Conservation (phyloP, 2,113 vertebrate genomes). For the Brachypteracias leptosomus region DNA sequence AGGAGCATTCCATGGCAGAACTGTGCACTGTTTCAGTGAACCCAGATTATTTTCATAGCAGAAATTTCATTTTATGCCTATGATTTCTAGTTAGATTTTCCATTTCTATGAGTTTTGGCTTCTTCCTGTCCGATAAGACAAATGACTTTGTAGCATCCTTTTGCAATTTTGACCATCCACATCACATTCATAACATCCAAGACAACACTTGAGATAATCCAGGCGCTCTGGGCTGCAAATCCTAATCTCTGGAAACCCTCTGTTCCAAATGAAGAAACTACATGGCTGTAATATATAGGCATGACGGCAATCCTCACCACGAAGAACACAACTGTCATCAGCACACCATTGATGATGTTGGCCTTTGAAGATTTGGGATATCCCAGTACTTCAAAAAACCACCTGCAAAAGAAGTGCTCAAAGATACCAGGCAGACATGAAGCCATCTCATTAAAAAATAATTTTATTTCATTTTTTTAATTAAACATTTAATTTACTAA, state of each 20-base stretch:
- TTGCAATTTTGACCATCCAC: slow-evolving; percentile 97
- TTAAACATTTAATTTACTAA: not conserved
- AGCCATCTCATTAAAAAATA: not conserved
- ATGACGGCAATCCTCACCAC: slow-evolving; percentile 90
- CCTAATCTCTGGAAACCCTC: slow-evolving; percentile 86
- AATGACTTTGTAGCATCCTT: slow-evolving; percentile 91
- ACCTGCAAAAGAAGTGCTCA: slow-evolving; percentile 81
- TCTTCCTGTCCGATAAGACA: slow-evolving; percentile 76
- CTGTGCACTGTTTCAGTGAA: slow-evolving; percentile 55
- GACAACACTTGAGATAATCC: slow-evolving; percentile 86
- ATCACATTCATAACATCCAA: slow-evolving; percentile 96
- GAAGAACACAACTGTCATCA: slow-evolving; percentile 95
- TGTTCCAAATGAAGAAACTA: slow-evolving; percentile 86
- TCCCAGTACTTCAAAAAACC: slow-evolving; percentile 96
- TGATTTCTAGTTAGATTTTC: slow-evolving; percentile 83
- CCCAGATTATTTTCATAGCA: not conserved
- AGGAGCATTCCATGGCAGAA: slow-evolving; percentile 57
- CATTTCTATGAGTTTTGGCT: slow-evolving; percentile 81
- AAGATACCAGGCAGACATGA: slow-evolving; percentile 10
- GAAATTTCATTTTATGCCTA: slow-evolving; percentile 5
- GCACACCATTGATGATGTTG: slow-evolving; percentile 91
- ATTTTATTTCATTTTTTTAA: not conserved
- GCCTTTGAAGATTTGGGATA: slow-evolving; percentile 89
- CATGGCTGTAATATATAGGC: slow-evolving; percentile 85
- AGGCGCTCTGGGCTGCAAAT: slow-evolving; percentile 81